Conservation (phyloP, 2,113 vertebrate genomes). For the Clarias macrocephalus region DNA sequence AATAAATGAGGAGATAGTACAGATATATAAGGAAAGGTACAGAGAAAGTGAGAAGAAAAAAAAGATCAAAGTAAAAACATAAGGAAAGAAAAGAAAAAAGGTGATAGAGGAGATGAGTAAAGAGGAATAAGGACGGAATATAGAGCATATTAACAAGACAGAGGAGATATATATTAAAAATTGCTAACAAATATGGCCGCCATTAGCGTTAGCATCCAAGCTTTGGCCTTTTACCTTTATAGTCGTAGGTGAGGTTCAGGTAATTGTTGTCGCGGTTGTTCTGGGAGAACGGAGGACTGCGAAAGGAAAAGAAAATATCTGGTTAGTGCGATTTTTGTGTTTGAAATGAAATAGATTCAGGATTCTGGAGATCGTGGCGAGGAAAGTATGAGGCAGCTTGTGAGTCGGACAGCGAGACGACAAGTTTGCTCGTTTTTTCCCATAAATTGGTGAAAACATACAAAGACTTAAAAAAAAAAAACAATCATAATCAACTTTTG, state of each 20-base stretch:
- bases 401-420: neutral
- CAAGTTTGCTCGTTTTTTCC: too few relatives aligned
- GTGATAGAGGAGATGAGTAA: neutral
- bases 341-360: neutral
- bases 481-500: too few relatives aligned
- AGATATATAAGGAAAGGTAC: neutral
- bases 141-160: neutral
- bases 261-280: constrained; percentile 79
- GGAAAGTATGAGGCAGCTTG: neutral
- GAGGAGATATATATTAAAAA: neutral
- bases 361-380: neutral
- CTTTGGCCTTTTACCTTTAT: constrained; percentile 71
- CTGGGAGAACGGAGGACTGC: constrained; percentile 75
- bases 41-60: neutral
- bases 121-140: neutral
- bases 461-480: too few relatives aligned
- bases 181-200: neutral
- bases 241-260: constrained; percentile 77
- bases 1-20: neutral
- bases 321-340: neutral
- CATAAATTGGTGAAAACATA: too few relatives aligned
- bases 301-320: constrained; percentile 49
- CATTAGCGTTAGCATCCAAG: neutral
- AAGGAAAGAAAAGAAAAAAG: neutral
- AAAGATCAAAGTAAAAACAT: neutral